phyloP scores from a whole-genome alignment of 1,140 invertebrate genomes.

The Daktulosphaira vitifoliae region DNA sequence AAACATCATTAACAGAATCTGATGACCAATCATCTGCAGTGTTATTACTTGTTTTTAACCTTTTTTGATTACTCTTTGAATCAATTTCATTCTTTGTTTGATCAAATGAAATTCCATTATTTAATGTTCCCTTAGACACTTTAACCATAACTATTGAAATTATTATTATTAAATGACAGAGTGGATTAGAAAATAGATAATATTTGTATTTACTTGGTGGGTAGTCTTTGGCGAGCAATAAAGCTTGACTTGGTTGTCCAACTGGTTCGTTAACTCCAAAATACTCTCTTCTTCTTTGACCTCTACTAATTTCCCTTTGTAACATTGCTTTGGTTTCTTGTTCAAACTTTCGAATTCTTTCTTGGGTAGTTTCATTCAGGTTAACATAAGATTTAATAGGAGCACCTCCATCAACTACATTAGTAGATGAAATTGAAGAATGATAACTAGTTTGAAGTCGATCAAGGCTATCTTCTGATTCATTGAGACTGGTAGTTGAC shows the following conservation, averaged over 20 bases:
- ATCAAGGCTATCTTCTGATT: slow-evolving; percentile 38
- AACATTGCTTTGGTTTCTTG: slow-evolving; percentile 61
- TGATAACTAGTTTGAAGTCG: background rate
- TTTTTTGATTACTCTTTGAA: slow-evolving; percentile 13
- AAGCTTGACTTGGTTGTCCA: background rate
- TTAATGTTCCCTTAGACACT: slow-evolving; percentile 12
- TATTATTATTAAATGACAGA: too few species aligned
- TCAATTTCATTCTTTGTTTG: slow-evolving; percentile 2
- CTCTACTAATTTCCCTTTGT: slow-evolving; percentile 45
- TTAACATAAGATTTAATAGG: slow-evolving; percentile 52
- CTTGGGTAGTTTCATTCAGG: slow-evolving; percentile 52
- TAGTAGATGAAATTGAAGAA: slow-evolving; percentile 31
- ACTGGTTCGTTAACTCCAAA: slow-evolving; percentile 21
- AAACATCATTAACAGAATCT: slow-evolving; percentile 7
- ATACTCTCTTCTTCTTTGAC: slow-evolving; percentile 25
- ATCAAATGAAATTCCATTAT: background rate
- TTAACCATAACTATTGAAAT: slow-evolving; percentile 19
- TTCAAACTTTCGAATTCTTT: slow-evolving; percentile 58
- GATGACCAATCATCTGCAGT: slow-evolving; percentile 3
- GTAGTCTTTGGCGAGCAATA: slow-evolving; percentile 27
- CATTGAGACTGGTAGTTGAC: slow-evolving; percentile 21
- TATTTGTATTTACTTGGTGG: slow-evolving; percentile 1
- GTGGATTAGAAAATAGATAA: too few species aligned
- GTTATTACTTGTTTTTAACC: slow-evolving; percentile 15
- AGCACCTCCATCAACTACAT: slow-evolving; percentile 44